Evolutionary conservation across 1,140 invertebrate genomes (phyloP).

Genomic region (Coenobita brevimanus): DNA sequence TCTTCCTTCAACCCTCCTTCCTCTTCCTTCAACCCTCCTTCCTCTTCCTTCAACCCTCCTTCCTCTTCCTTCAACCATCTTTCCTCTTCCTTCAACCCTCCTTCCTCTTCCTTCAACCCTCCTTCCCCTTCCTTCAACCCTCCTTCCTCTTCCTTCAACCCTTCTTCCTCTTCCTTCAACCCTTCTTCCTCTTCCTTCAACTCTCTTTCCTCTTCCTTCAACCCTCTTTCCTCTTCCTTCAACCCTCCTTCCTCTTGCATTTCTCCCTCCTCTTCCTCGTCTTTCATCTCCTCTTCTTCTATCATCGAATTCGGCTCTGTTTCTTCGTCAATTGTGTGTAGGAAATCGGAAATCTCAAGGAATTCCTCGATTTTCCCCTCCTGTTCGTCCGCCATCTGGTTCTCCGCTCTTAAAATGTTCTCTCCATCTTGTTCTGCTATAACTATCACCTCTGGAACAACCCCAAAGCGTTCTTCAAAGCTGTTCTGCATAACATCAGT

Average conservation of each 20-base stretch:
- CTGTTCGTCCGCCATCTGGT: no score
- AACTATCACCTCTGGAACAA: slow-evolving; percentile 30
- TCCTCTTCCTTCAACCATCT: no score
- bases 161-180: neutral
- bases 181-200: neutral
- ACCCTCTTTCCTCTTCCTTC: neutral
- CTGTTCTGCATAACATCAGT: neutral
- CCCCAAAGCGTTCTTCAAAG: neutral
- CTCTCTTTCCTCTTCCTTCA: no score
- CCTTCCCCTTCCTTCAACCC: neutral
- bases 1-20: no score
- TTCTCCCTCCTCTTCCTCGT: slow-evolving; percentile 5
- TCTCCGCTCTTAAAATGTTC: neutral
- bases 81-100: no score
- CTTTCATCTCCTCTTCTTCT: slow-evolving; percentile 14
- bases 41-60: no score
- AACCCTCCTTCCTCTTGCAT: neutral
- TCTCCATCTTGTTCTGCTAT: neutral
- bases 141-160: neutral
- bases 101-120: no score
- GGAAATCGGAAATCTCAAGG: neutral
- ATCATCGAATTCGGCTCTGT: slow-evolving; percentile 42
- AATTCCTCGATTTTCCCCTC: no score
- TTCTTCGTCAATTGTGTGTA: slow-evolving; percentile 55
- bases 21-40: no score